phyloP scores from a whole-genome alignment of 92 coral and sea anemone genomes.

The Zoanthus solanderi region DNA sequence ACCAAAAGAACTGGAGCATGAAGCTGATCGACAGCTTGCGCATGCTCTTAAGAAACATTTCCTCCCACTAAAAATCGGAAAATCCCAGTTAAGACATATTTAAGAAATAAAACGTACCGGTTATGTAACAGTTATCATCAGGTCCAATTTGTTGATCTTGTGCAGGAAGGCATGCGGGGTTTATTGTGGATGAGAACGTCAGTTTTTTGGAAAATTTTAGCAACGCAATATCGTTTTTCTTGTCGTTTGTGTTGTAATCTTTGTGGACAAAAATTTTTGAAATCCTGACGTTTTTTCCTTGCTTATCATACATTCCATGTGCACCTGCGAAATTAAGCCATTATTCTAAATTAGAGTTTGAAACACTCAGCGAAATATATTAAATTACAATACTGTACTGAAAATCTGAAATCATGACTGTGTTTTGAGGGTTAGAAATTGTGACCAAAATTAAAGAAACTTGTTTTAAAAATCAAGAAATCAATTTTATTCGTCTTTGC shows the following conservation, averaged over 20 bases:
- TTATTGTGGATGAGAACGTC: conserved; percentile 8
- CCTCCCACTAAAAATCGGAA: too few relatives aligned
- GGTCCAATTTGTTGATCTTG: conserved; percentile 25
- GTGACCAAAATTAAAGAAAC: too few relatives aligned
- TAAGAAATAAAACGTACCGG: background rate
- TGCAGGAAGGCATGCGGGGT: conserved; percentile 25
- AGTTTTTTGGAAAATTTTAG: conserved; percentile 7
- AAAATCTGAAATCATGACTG: background rate
- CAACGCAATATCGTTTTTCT: conserved; percentile 21
- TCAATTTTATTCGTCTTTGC: too few relatives aligned
- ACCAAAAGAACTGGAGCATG: too few relatives aligned
- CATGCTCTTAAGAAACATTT: too few relatives aligned
- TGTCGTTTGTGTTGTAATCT: conserved; percentile 4
- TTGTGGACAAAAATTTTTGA: conserved; percentile 14
- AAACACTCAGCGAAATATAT: background rate
- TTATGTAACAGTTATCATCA: conserved; percentile 21
- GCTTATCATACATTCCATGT: conserved; percentile 9
- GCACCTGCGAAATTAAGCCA: background rate
- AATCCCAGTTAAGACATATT: too few relatives aligned
- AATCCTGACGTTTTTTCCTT: background rate
- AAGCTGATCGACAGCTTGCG: too few relatives aligned
- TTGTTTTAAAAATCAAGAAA: too few relatives aligned
- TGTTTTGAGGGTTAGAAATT: too few relatives aligned
- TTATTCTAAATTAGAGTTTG: background rate
- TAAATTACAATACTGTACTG: background rate